A percentile compares a stretch with the other conserved stretches of the same genome.
phyloP scores from a whole-genome alignment of 2,888 invertebrate genomes.

The Ashinkailepas kermadecensis region DNA sequence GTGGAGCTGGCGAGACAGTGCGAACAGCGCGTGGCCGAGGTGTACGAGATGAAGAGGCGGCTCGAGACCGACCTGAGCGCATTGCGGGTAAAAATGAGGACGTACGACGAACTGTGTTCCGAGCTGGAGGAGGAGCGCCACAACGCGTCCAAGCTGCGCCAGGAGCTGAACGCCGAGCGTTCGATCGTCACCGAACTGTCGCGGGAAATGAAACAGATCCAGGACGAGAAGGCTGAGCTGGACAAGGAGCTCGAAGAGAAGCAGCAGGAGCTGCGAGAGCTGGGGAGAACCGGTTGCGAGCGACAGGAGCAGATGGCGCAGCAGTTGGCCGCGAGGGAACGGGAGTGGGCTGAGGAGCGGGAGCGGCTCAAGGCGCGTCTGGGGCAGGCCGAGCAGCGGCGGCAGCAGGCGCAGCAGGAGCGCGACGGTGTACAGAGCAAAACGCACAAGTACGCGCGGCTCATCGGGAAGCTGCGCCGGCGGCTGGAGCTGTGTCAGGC shows the following conservation, averaged over 20 bases:
- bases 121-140: neutral
- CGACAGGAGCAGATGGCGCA: neutral
- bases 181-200: neutral
- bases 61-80: neutral
- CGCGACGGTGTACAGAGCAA: neutral
- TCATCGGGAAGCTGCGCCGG: conserved; percentile 6
- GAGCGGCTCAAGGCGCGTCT: neutral
- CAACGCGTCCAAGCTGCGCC: neutral
- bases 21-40: neutral
- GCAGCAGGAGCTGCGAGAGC: neutral
- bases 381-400: neutral
- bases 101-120: neutral
- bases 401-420: conserved; percentile 1
- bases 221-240: neutral
- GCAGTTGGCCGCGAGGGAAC: neutral
- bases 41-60: conserved; percentile 1
- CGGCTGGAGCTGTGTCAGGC: conserved; percentile 2
- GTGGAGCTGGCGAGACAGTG: conserved; percentile 12
- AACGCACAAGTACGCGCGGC: neutral
- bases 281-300: neutral
- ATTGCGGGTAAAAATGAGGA: neutral
- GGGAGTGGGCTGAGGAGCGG: neutral
- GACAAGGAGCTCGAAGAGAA: neutral
- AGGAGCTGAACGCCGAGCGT: conserved; percentile 2
- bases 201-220: conserved; percentile 2